Evolutionary conservation across 2,797 vertebrate species (phyloP), one percentile per base, ranked within the genome.

Genomic region (Tenualosa ilisha): DNA sequence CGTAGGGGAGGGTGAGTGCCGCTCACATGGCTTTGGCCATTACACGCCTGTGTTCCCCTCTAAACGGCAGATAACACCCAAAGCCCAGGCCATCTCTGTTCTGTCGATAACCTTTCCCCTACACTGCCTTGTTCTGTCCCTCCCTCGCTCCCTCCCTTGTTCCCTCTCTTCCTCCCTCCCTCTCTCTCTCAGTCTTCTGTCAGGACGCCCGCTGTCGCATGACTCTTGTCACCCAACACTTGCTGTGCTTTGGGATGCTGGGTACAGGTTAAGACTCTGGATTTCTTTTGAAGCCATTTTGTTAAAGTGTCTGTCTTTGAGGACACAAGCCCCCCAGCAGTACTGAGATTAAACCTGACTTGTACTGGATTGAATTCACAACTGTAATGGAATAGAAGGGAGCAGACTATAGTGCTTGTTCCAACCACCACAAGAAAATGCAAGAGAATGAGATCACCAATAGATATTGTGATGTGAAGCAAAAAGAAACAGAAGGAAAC

Each of bases 21-120:
- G 63, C 26, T 68, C 63, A 68, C 63, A 68, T 15, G 26, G 63
- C 63, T 68, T 68, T 68, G 26, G 63, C 63, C 63, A 68, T 68
- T 68, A 68, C 63, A 68, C 63, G 63, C 63, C 63, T 68, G 24
- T 68, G 63, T 37, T 68, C 63, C 63, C 63, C 63, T 68, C 63
- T 68, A 68, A 68, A 68, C 63, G 12, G 12, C 63, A 2, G 26
- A 37, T 68, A 68, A 68, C 63, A 68, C 24, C 63, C 63, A 68
- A 13, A 68, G 63, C 26, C 63, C 63, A 31, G 63, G 24, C 63
- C 63, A 68, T 68, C 63, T 68, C 63, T 68, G 63, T 68, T 68
- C 63, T 68, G 63, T 68, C 63, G 63, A 68, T 68, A 68, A 68
- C 24, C 24, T 26, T 37, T 68, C 11, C 63, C 11, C 63, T 63